phyloP scores from a whole-genome alignment of 2,888 invertebrate genomes.

The Ochropacha duplaris region DNA sequence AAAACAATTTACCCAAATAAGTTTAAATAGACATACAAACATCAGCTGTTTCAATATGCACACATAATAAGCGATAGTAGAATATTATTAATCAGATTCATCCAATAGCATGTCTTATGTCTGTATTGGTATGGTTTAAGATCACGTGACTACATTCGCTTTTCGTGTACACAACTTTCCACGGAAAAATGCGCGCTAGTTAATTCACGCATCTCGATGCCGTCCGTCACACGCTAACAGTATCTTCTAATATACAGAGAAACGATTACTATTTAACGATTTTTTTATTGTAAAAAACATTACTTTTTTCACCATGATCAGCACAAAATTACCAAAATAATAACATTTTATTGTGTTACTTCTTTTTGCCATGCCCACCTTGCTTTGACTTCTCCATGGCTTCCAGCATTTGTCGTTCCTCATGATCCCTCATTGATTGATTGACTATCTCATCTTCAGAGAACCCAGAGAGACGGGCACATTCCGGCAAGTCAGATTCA shows the following conservation, averaged over 20 bases:
- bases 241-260: slow-evolving; percentile 10
- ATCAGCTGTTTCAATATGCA: background rate
- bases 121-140: background rate
- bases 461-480: slow-evolving; percentile 89
- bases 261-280: slow-evolving; percentile 47
- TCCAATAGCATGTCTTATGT: background rate
- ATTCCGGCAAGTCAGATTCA: slow-evolving; percentile 86
- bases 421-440: slow-evolving; percentile 79
- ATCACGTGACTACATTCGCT: background rate
- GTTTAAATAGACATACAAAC: background rate
- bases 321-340: slow-evolving; percentile 23
- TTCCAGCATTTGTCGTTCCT: slow-evolving; percentile 87
- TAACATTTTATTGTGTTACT: slow-evolving; percentile 34
- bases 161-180: slow-evolving; percentile 1
- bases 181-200: background rate
- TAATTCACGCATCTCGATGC: background rate
- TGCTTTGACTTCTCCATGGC: slow-evolving; percentile 88
- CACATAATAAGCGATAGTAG: background rate
- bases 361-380: slow-evolving; percentile 74
- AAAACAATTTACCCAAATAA: background rate
- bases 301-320: slow-evolving; percentile 31
- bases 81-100: background rate
- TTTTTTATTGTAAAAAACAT: slow-evolving; percentile 48
- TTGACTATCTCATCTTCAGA: slow-evolving; percentile 85
- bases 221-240: background rate